Percentiles rank a stretch among this genome's conserved stretches.
Conservation (phyloP, 2,113 vertebrate species). For the Balaeniceps rex region DNA sequence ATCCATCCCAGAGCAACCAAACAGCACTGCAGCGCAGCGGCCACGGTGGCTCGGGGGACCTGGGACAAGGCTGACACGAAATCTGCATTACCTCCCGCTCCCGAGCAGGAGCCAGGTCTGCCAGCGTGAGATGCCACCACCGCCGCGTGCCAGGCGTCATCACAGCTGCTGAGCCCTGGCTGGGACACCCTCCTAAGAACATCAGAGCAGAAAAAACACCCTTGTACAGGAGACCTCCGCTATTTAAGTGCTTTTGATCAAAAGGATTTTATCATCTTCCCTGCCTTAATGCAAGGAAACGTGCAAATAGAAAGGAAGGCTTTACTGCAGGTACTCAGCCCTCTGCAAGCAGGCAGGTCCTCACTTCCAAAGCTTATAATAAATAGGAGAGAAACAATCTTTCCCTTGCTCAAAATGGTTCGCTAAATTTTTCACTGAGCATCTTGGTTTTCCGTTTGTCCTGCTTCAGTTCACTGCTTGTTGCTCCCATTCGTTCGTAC, state of each 20-base stretch:
- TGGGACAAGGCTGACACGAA: neutral
- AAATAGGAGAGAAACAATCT: neutral
- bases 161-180: neutral
- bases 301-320: neutral
- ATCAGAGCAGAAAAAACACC: neutral
- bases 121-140: neutral
- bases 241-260: neutral
- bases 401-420: neutral
- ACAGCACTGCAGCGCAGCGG: neutral
- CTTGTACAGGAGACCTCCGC: neutral
- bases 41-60: neutral
- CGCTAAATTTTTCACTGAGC: conserved; percentile 8
- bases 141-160: neutral
- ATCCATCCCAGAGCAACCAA: conserved; percentile 24
- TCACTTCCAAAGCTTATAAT: neutral
- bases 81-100: conserved; percentile 1
- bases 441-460: neutral
- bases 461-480: neutral
- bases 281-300: neutral
- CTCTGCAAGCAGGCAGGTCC: neutral
- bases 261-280: neutral
- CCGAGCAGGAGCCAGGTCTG: neutral
- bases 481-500: neutral
- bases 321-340: neutral
- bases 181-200: neutral